Percentiles rank a stretch among this genome's conserved stretches.
These are phyloP conservation scores for Plectropomus leopardus DNA, from an alignment of 2,113 vertebrate genomes.

Conservation along the genomic window DNA sequence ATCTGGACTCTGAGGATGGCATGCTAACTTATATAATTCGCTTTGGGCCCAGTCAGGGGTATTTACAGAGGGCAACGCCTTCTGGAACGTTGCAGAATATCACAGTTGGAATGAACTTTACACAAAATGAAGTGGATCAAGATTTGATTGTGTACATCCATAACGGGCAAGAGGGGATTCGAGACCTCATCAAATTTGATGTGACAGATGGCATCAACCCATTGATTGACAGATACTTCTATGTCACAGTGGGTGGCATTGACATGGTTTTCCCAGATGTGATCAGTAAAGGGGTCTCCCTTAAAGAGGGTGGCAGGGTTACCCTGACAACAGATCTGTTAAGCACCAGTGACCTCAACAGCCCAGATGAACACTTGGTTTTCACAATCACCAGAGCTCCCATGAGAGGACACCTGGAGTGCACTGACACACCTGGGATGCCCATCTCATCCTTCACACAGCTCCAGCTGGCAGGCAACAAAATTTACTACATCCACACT, in stretches of 20 bases:
- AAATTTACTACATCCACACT: conserved; percentile 96
- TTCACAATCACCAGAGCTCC: conserved; percentile 95
- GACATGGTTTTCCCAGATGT: conserved; percentile 96
- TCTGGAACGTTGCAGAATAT: conserved; percentile 88
- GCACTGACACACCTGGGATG: conserved; percentile 90
- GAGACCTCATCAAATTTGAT: conserved; percentile 97
- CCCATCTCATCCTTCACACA: conserved; percentile 94
- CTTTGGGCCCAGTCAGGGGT: conserved; percentile 91
- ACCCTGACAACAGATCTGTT: conserved; percentile 96
- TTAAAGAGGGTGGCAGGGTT: conserved; percentile 94
- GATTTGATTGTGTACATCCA: conserved; percentile 90
- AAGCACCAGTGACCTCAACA: conserved; percentile 96
- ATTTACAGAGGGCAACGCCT: conserved; percentile 85
- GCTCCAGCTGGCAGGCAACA: conserved; percentile 95
- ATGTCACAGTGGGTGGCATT: conserved; percentile 91
- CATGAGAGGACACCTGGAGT: conserved; percentile 92
- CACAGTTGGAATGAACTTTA: conserved; percentile 94
- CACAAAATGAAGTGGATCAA: conserved; percentile 93
- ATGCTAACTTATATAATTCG: conserved; percentile 89
- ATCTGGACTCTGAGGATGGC: conserved; percentile 94
- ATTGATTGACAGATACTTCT: conserved; percentile 97
- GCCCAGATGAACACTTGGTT: conserved; percentile 94
- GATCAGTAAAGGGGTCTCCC: conserved; percentile 93
- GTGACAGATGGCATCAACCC: conserved; percentile 95
- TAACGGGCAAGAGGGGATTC: conserved; percentile 90